A percentile compares a stretch with the other conserved stretches of the same genome.
These are phyloP conservation scores for Eupithecia centaureata DNA, from an alignment of 2,888 invertebrate species.

Conservation along the genomic window DNA sequence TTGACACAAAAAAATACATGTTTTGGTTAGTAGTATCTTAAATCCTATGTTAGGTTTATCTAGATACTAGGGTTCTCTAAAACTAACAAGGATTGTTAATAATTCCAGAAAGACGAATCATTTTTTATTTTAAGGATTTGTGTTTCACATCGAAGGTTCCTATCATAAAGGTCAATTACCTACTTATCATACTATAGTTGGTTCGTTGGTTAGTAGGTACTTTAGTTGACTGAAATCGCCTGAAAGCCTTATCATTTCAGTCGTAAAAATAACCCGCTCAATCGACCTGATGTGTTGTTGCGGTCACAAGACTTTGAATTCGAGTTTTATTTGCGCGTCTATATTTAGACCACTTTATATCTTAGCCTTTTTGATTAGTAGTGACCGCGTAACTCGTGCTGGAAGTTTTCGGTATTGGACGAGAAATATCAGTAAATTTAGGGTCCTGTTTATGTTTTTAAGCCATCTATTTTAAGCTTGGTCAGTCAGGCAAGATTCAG, in stretches of 20 bases:
- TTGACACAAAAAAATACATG: too few species aligned
- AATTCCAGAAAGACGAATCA: neutral
- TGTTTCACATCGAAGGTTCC: neutral
- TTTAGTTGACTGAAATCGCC: too few species aligned
- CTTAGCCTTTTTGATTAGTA: slow-evolving; percentile 71
- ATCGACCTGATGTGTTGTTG: slow-evolving; percentile 54
- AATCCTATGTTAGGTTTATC: too few species aligned
- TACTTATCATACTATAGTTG: too few species aligned
- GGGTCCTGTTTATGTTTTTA: neutral
- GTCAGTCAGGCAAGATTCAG: too few species aligned
- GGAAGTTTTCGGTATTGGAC: slow-evolving; percentile 17
- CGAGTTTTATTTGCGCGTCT: slow-evolving; percentile 62
- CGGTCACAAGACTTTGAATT: slow-evolving; percentile 69
- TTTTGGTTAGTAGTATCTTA: too few species aligned
- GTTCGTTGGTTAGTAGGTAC: too few species aligned
- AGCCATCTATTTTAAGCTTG: neutral
- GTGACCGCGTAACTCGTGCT: slow-evolving; percentile 42
- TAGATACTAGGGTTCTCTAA: too few species aligned
- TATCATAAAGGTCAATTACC: neutral
- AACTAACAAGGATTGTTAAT: neutral
- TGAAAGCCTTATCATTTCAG: slow-evolving; percentile 46
- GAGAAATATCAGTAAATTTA: slow-evolving; percentile 2
- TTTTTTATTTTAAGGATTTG: neutral
- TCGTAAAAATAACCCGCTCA: slow-evolving; percentile 68
- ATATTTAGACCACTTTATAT: slow-evolving; percentile 74